phyloP scores from a whole-genome alignment of 1,140 invertebrate species.

The Bombyx mori region ASM3026992v2 NC_085108.1:5441001-5441500 shows the following conservation, averaged over 20 bases:
- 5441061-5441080: slow-evolving; percentile 12
- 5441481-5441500: slow-evolving; percentile 43
- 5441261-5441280: slow-evolving; percentile 29
- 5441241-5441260: slow-evolving; percentile 12
- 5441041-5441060: slow-evolving; percentile 15
- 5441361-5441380: slow-evolving; percentile 27
- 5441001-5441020: slow-evolving; percentile 12
- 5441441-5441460: slow-evolving; percentile 32
- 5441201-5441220: slow-evolving; percentile 25
- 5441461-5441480: slow-evolving; percentile 40
- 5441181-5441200: slow-evolving; percentile 9
- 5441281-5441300: slow-evolving; percentile 24
- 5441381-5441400: slow-evolving; percentile 28
- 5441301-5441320: slow-evolving; percentile 31
- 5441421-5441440: slow-evolving; percentile 37
- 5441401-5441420: slow-evolving; percentile 26
- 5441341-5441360: slow-evolving; percentile 39
- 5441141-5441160: slow-evolving; percentile 57
- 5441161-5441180: slow-evolving; percentile 12
- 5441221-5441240: slow-evolving; percentile 8
- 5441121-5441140: slow-evolving; percentile 36
- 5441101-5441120: slow-evolving; percentile 30
- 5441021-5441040: slow-evolving; percentile 10
- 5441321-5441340: slow-evolving; percentile 34
- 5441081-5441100: slow-evolving; percentile 23